A percentile compares a stretch with the other conserved stretches of the same genome.
Conservation (phyloP, 1,140 invertebrate species). For the Oreohelix idahoensis region DNA sequence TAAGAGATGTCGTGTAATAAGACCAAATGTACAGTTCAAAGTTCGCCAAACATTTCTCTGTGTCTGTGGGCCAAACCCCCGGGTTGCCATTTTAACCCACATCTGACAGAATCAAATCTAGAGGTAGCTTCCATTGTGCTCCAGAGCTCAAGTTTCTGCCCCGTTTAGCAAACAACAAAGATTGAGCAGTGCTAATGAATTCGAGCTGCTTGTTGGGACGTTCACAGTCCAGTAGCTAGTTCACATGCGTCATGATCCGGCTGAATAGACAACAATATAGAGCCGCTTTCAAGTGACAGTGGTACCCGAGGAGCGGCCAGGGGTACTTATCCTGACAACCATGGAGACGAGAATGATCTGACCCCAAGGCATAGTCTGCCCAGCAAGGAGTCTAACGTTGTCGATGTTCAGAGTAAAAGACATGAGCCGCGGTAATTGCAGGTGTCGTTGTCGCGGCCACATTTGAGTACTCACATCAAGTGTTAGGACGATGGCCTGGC, state of each 20-base stretch:
- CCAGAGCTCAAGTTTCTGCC: background rate
- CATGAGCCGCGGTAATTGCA: background rate
- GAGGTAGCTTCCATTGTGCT: background rate
- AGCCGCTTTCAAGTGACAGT: background rate
- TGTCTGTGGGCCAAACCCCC: background rate
- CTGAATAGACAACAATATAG: background rate
- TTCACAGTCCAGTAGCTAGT: background rate
- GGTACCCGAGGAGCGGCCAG: background rate
- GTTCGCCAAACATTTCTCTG: background rate
- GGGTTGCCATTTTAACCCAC: background rate
- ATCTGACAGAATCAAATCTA: background rate
- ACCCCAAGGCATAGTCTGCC: background rate
- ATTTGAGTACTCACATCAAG: background rate
- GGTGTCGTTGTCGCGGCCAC: constrained; percentile 13
- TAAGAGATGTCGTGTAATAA: too few species aligned
- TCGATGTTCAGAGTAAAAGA: background rate
- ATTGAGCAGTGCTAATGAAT: background rate
- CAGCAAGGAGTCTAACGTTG: background rate
- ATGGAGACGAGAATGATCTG: background rate
- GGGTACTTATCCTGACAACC: background rate
- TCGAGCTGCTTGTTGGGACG: background rate
- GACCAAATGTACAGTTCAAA: background rate
- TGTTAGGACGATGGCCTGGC: background rate
- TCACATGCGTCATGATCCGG: background rate
- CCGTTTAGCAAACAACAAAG: background rate